Base-by-base conservation (phyloP, 2,797 vertebrate species). In the Mus minutoides region DNA sequence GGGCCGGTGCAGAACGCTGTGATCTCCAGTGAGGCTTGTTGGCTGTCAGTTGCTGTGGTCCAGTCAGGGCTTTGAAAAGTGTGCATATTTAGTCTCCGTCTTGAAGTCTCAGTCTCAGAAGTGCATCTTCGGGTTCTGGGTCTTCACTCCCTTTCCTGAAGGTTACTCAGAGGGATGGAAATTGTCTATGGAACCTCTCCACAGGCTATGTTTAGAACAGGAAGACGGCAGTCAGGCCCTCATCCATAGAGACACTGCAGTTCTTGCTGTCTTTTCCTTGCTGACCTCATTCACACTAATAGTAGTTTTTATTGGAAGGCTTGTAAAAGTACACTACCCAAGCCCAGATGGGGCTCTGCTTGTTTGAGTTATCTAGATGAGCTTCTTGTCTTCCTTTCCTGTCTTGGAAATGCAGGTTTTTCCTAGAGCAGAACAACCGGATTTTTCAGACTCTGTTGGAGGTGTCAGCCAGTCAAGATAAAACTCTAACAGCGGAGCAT, bases 391-490 rank as follows among this genome's bases (percentile, higher is more conserved):
- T 84, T 0, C 58, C 71, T 76, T 22, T 37, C 56, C 87, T 88
- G 54, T 77, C 71, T 97, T 89, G 91, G 12, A 75, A 92, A 85
- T 56, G 0, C 37, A 99, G 99, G 98, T 99, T 99, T 98, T 99
- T 99, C 98, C 99, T 99, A 98, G 99, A 99, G 98, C 99, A 99
- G 95, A 99, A 99, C 97, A 99, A 99, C 98, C 99, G 99, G 97
- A 99, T 99, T 98, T 99, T 99, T 98, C 99, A 99, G 99, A 99
- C 99, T 0, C 96, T 99, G 96, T 98, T 99, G 67, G 99, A 99
- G 95, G 99, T 99, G 86, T 99, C 99, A 0, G 99, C 98, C 77
- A 99, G 99, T 97, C 97, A 99, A 7, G 99, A 99, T 94, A 99
- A 99, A 97, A 99, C 99, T 9, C 98, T 99, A 95, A 99, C 99